Evolutionary conservation across 1,140 invertebrate genomes (phyloP).

Genomic region (Cylas formicarius): DNA sequence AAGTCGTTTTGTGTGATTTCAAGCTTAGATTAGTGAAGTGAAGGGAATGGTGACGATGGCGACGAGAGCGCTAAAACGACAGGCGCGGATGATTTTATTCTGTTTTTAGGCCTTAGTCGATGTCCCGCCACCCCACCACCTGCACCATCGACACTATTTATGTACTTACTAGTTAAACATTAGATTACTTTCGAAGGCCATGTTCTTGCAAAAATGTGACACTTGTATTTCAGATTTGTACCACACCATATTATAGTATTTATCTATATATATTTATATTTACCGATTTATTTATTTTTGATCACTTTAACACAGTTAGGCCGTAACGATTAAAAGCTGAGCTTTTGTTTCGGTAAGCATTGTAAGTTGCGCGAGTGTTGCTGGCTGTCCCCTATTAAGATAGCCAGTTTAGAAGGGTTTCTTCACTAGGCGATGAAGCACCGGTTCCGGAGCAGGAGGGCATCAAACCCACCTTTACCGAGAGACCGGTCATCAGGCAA

Average conservation of each 20-base stretch:
- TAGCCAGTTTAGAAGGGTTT: constrained; percentile 41
- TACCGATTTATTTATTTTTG: constrained; percentile 19
- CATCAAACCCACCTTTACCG: constrained; percentile 91
- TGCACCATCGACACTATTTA: no score
- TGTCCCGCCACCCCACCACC: no score
- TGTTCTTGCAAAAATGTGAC: constrained; percentile 42
- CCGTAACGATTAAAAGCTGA: constrained; percentile 42
- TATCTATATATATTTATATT: no score
- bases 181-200: constrained; percentile 37
- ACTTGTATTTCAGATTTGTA: constrained; percentile 36
- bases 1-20: constrained; percentile 37
- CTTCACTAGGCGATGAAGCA: constrained; percentile 78
- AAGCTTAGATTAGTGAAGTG: constrained; percentile 33
- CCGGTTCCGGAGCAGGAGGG: constrained; percentile 85
- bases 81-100: constrained; percentile 11
- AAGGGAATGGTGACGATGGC: constrained; percentile 3
- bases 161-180: constrained; percentile 30
- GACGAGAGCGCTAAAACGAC: not conserved
- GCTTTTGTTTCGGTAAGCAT: constrained; percentile 38
- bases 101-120: constrained; percentile 25
- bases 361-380: constrained; percentile 40
- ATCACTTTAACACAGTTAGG: constrained; percentile 35
- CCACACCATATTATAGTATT: constrained; percentile 27
- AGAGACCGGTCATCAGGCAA: constrained; percentile 91
- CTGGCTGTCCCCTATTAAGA: constrained; percentile 35